These are phyloP conservation scores for Anagrus nilaparvatae DNA, from an alignment of 1,140 invertebrate species.

Conservation along the genomic window DNA sequence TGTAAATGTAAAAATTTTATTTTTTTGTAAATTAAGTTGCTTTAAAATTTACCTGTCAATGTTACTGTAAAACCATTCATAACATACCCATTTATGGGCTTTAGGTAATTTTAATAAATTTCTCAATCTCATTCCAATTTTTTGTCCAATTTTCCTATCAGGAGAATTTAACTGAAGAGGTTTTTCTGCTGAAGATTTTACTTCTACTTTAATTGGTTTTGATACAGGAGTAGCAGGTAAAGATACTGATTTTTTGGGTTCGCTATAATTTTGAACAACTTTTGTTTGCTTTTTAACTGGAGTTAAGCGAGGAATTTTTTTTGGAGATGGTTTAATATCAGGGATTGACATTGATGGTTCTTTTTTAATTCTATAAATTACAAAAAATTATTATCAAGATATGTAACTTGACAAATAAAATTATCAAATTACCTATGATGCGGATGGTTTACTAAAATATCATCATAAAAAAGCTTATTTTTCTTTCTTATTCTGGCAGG, in stretches of 20 bases:
- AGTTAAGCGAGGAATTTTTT: slow-evolving; percentile 46
- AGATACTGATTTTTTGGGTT: slow-evolving; percentile 20
- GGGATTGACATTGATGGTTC: slow-evolving; percentile 27
- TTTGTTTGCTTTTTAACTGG: slow-evolving; percentile 50
- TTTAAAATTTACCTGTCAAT: slow-evolving; percentile 64
- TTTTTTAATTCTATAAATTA: slow-evolving; percentile 38
- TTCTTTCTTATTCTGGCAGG: slow-evolving; percentile 83
- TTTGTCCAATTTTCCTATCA: slow-evolving; percentile 72
- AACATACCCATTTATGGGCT: slow-evolving; percentile 98
- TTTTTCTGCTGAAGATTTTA: slow-evolving; percentile 34
- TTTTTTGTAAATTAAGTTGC: slow-evolving; percentile 2
- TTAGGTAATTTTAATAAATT: slow-evolving; percentile 98
- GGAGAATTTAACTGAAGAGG: slow-evolving; percentile 43
- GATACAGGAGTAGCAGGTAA: slow-evolving; percentile 35
- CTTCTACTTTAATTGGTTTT: slow-evolving; percentile 41
- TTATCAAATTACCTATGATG: slow-evolving; percentile 41
- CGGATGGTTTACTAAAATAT: slow-evolving; percentile 76
- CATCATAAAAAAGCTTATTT: slow-evolving; percentile 84
- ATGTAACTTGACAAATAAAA: neutral
- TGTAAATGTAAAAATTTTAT: slow-evolving; percentile 3
- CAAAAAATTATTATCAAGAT: too few relatives aligned
- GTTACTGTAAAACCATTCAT: slow-evolving; percentile 99
- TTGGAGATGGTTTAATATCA: slow-evolving; percentile 37
- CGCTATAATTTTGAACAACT: slow-evolving; percentile 24
- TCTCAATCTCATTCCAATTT: slow-evolving; percentile 79